Base-by-base conservation (phyloP, 1,140 invertebrate species). In the Protaetia brevitarsis region DNA sequence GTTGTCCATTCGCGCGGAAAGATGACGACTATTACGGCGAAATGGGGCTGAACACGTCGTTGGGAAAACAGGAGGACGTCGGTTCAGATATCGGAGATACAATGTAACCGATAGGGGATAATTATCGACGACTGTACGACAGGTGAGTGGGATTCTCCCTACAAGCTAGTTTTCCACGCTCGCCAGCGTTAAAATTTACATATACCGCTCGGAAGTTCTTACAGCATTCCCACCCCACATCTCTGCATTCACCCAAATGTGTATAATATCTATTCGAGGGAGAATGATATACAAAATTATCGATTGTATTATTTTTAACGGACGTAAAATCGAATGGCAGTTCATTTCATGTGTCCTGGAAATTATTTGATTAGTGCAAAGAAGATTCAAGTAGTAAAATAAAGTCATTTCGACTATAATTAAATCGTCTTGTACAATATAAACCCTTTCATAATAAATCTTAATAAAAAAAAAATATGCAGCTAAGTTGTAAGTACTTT, bases 251-350 rank as follows among this genome's bases (percentile, higher is more conserved):
- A n/a, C n/a, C n/a, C n/a, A n/a, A n/a, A n/a, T n/a, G n/a, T n/a
- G n/a, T n/a, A n/a, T n/a, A n/a, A n/a, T n/a, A n/a, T n/a, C n/a
- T n/a, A n/a, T n/a, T n/a, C n/a, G n/a, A n/a, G n/a, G n/a, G n/a
- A n/a, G n/a, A n/a, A n/a, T n/a, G n/a, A 51, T 10, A 19, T 23
- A 51, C 26, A 51, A 45, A 45, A 6, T 16, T 51, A 51, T 51
- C 41, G 41, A 51, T 51, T 51, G 26, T 51, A 51, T 51, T 51
- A 51, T 51, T 23, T 51, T 51, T 51, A 51, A n/a, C n/a, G n/a
- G n/a, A n/a, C n/a, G n/a, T n/a, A n/a, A n/a, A n/a, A n/a, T n/a
- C n/a, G n/a, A n/a, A n/a, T n/a, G n/a, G n/a, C n/a, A n/a, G n/a
- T n/a, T n/a, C n/a, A n/a, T n/a, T n/a, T n/a, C n/a, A n/a, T n/a